These are phyloP conservation scores for Arizona elegans DNA, from an alignment of 2,113 vertebrate species.

Conservation along the genomic window DNA sequence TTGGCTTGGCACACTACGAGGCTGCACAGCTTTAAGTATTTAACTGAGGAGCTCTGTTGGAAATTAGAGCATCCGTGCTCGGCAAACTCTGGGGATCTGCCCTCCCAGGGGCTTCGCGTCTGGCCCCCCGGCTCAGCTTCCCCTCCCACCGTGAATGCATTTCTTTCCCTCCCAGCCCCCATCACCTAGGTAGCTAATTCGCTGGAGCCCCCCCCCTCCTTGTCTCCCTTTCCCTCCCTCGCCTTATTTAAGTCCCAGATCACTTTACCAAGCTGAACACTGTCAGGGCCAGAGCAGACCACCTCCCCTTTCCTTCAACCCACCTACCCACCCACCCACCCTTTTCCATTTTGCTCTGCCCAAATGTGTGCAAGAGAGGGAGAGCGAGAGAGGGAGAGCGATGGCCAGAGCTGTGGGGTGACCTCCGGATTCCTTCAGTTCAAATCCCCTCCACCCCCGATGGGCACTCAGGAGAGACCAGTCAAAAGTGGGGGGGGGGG, in stretches of 20 bases:
- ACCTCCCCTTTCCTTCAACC: constrained; percentile 29
- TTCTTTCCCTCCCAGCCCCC: constrained; percentile 78
- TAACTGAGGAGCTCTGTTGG: constrained; percentile 70
- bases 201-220: constrained; percentile 79
- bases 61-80: constrained; percentile 68
- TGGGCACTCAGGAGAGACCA: constrained; percentile 96
- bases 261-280: constrained; percentile 86
- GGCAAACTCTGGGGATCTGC: constrained; percentile 80
- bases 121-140: constrained; percentile 75
- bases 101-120: constrained; percentile 74
- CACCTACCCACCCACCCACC: neutral
- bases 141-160: constrained; percentile 76
- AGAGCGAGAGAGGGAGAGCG: too few species aligned
- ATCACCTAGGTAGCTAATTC: constrained; percentile 96
- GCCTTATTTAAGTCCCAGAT: constrained; percentile 99
- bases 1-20: constrained; percentile 68
- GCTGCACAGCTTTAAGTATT: constrained; percentile 75
- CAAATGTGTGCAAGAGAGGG: constrained; percentile 57
- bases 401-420: constrained; percentile 78
- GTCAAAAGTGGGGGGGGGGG: constrained; percentile 68
- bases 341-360: constrained; percentile 59
- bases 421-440: constrained; percentile 96
- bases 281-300: constrained; percentile 77
- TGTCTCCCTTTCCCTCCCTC: constrained; percentile 24
- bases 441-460: constrained; percentile 64